phyloP scores from a whole-genome alignment of 2,113 vertebrate genomes.

The Aptenodytes forsteri region DNA sequence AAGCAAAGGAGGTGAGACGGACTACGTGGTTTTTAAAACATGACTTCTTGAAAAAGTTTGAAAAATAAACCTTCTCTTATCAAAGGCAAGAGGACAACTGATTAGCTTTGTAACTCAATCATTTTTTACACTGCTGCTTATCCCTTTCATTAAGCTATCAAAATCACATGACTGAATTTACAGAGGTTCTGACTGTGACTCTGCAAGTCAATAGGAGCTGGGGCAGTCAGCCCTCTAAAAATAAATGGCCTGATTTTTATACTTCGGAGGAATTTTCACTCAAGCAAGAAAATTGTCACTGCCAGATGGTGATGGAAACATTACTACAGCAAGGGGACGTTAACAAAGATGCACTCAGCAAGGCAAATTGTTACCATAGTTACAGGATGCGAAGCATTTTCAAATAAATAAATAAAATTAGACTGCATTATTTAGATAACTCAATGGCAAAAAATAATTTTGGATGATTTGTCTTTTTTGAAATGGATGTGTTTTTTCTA shows the following conservation, averaged over 20 bases:
- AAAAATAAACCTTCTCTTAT: not conserved
- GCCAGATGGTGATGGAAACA: conserved; percentile 47
- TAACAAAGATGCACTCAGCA: conserved; percentile 44
- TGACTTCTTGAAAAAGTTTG: not conserved
- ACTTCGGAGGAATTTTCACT: conserved; percentile 46
- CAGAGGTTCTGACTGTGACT: not conserved
- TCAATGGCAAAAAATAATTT: not conserved
- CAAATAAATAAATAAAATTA: conserved; percentile 43
- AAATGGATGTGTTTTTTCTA: not conserved
- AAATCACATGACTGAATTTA: not conserved
- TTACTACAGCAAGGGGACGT: conserved; percentile 8
- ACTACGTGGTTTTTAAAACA: not conserved
- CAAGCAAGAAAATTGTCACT: conserved; percentile 45
- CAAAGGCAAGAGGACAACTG: not conserved
- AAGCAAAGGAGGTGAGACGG: not conserved
- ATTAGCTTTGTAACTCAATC: not conserved
- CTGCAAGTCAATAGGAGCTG: not conserved
- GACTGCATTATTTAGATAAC: conserved; percentile 28
- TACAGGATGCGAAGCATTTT: conserved; percentile 52
- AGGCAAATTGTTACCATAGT: conserved; percentile 64
- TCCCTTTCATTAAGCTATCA: not conserved
- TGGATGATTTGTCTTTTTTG: not conserved
- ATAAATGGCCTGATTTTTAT: conserved; percentile 52
- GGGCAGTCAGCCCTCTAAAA: conserved; percentile 6
- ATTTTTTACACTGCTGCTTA: not conserved